Percentiles rank a stretch among this genome's conserved stretches.
Evolutionary conservation across 2,888 invertebrate genomes (phyloP).

Genomic region (Busseola fusca): DNA sequence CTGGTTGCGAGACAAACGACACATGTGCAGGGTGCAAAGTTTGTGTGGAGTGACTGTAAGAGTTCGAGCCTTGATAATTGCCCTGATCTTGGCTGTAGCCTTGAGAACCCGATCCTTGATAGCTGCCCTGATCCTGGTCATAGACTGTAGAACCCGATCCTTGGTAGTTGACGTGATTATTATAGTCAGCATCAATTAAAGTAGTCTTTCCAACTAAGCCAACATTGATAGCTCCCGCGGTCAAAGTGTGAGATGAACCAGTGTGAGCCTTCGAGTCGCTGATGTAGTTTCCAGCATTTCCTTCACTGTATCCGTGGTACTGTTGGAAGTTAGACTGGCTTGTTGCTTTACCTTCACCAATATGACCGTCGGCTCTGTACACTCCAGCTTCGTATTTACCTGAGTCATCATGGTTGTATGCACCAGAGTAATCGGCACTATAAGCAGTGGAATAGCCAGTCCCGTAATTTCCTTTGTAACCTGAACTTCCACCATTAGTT

Average conservation of each 20-base stretch:
- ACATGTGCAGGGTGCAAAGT: constrained; percentile 74
- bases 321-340: constrained; percentile 52
- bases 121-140: constrained; percentile 51
- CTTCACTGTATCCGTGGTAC: constrained; percentile 73
- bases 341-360: constrained; percentile 66
- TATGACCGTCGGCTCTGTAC: constrained; percentile 75
- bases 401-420: constrained; percentile 72
- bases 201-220: constrained; percentile 86
- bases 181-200: constrained; percentile 78
- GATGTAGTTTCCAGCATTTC: constrained; percentile 77
- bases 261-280: constrained; percentile 76
- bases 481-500: constrained; percentile 46
- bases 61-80: constrained; percentile 56
- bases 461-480: constrained; percentile 63
- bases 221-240: constrained; percentile 85
- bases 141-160: constrained; percentile 62
- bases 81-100: constrained; percentile 57
- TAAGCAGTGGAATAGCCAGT: constrained; percentile 48
- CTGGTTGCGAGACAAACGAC: constrained; percentile 76
- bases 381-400: constrained; percentile 77
- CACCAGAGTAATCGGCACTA: constrained; percentile 70
- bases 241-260: constrained; percentile 81
- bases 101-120: constrained; percentile 60
- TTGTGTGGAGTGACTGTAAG: constrained; percentile 65
- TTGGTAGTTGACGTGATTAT: constrained; percentile 71